These are phyloP conservation scores for Phyllopteryx taeniolatus DNA, from an alignment of 2,113 vertebrate genomes.

Conservation along the genomic window DNA sequence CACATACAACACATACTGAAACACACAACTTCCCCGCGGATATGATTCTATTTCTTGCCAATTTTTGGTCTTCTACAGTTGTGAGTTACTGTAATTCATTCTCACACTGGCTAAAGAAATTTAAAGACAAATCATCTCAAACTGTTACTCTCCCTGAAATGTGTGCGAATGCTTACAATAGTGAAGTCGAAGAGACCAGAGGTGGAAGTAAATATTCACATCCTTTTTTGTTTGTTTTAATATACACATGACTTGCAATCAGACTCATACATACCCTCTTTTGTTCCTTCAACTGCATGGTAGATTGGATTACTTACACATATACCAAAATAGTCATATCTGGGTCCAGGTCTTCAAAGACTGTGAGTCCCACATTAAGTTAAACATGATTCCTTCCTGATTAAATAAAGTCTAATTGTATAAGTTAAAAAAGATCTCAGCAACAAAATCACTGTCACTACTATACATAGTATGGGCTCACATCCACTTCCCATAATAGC, in stretches of 20 bases:
- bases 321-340: conserved; percentile 25
- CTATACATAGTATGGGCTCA: conserved; percentile 8
- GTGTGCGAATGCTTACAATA: conserved; percentile 43
- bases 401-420: not conserved
- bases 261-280: conserved; percentile 62
- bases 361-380: not conserved
- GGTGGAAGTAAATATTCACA: conserved; percentile 42
- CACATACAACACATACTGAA: conserved; percentile 14
- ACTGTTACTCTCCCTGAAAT: conserved; percentile 30
- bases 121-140: conserved; percentile 38
- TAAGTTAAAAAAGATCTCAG: not conserved
- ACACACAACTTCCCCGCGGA: conserved; percentile 37
- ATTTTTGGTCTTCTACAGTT: conserved; percentile 46
- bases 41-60: conserved; percentile 52
- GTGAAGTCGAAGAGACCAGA: conserved; percentile 33
- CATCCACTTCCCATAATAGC: conserved; percentile 15
- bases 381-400: not conserved
- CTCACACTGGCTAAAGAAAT: conserved; percentile 27
- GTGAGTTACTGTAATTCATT: conserved; percentile 15
- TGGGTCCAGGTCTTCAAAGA: conserved; percentile 4
- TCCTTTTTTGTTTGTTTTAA: conserved; percentile 30
- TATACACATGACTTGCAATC: conserved; percentile 43
- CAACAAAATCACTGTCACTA: not conserved
- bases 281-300: conserved; percentile 38
- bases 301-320: conserved; percentile 33